A percentile compares a stretch with the other conserved stretches of the same genome.
phyloP scores from a whole-genome alignment of 2,113 vertebrate genomes.

The Nesogale talazaci region DNA sequence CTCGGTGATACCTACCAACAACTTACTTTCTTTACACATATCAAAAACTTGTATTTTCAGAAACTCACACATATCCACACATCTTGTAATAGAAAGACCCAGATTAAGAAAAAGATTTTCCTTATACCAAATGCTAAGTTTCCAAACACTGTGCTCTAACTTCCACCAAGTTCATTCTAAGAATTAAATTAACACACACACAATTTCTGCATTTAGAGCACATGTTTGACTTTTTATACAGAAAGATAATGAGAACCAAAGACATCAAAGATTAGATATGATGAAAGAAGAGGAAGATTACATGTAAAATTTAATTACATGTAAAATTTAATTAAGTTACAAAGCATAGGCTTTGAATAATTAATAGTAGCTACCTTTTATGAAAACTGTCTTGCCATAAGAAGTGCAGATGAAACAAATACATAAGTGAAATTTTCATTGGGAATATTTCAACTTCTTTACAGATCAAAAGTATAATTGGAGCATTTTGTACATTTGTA shows the following conservation, averaged over 20 bases:
- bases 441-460: neutral
- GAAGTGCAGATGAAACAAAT: neutral
- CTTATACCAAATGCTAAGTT: fast-evolving
- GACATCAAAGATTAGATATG: too few species aligned
- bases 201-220: neutral
- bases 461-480: neutral
- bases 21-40: too few species aligned
- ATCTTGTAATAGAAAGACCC: neutral
- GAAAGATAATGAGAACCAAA: too few species aligned
- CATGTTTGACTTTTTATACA: too few species aligned
- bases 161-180: neutral
- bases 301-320: neutral
- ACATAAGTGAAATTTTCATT: neutral
- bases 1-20: too few species aligned
- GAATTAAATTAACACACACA: neutral
- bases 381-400: conserved; percentile 13
- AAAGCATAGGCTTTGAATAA: conserved; percentile 2
- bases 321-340: neutral
- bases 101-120: neutral
- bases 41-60: too few species aligned
- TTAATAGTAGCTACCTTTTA: conserved; percentile 33
- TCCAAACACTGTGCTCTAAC: neutral
- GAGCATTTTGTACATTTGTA: neutral
- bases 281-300: too few species aligned
- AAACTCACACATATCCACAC: neutral